Percentiles rank a stretch among this genome's conserved stretches.
Conservation (phyloP, 2,113 vertebrate species). For the Phyllostomus discolor region DNA sequence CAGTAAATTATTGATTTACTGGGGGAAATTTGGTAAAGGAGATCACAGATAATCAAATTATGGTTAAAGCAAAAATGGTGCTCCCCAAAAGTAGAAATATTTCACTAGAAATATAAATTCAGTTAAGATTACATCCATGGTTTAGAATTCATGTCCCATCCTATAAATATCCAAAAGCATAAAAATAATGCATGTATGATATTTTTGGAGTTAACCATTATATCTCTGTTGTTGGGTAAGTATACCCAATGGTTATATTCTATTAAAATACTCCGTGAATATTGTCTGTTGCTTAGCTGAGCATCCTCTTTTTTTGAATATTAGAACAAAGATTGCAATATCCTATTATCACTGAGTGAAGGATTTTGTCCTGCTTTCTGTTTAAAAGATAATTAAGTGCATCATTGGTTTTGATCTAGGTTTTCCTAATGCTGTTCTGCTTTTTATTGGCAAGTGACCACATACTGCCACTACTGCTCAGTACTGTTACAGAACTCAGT, state of each 20-base stretch:
- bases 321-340: background rate
- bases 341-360: background rate
- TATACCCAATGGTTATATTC: background rate
- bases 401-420: background rate
- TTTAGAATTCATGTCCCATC: slow-evolving; percentile 5
- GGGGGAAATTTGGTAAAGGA: background rate
- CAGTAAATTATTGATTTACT: background rate
- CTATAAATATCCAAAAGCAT: background rate
- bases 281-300: slow-evolving; percentile 6
- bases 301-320: background rate
- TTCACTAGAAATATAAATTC: background rate
- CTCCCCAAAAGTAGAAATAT: background rate
- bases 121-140: background rate
- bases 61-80: background rate
- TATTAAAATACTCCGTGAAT: background rate
- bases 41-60: background rate
- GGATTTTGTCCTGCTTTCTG: slow-evolving; percentile 21
- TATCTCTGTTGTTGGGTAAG: background rate
- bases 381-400: background rate
- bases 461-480: background rate
- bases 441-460: slow-evolving; percentile 1
- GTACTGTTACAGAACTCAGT: background rate
- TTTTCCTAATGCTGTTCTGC: background rate
- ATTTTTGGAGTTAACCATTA: background rate
- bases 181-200: background rate